These are phyloP conservation scores for Ptycholaimellus sp. DNA, from an alignment of 2,888 invertebrate genomes.

Conservation along the genomic window DNA sequence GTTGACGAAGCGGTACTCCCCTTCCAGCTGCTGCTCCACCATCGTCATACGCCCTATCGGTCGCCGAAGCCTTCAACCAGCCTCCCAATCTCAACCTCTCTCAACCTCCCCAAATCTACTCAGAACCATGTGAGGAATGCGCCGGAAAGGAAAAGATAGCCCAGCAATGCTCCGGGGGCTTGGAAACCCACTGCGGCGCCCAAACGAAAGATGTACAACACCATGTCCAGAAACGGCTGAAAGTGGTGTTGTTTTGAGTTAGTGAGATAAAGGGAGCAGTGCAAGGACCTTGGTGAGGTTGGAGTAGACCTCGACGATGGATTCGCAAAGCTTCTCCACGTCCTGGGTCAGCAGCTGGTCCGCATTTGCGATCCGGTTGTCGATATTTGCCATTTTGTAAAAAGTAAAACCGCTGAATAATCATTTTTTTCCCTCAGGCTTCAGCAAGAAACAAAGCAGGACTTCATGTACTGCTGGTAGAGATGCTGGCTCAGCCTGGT, in stretches of 20 bases:
- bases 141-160: constrained; percentile 64
- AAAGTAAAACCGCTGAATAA: constrained; percentile 59
- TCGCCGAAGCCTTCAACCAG: constrained; percentile 46
- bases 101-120: background rate
- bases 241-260: no score
- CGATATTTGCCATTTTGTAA: constrained; percentile 82
- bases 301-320: constrained; percentile 77
- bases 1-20: constrained; percentile 88
- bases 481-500: constrained; percentile 63
- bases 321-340: constrained; percentile 86
- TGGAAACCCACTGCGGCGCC: constrained; percentile 56
- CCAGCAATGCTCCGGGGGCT: constrained; percentile 67
- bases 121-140: constrained; percentile 44
- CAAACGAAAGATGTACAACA: constrained; percentile 69
- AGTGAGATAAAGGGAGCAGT: no score
- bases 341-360: constrained; percentile 86
- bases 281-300: constrained; percentile 54
- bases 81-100: no score
- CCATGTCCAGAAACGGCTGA: constrained; percentile 64
- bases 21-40: constrained; percentile 83
- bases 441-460: no score
- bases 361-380: constrained; percentile 76
- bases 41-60: constrained; percentile 74
- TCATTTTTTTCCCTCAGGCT: no score
- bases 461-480: constrained; percentile 72